Evolutionary conservation across 2,113 vertebrate species (phyloP).

Genomic region (Gracilinanus agilis): DNA sequence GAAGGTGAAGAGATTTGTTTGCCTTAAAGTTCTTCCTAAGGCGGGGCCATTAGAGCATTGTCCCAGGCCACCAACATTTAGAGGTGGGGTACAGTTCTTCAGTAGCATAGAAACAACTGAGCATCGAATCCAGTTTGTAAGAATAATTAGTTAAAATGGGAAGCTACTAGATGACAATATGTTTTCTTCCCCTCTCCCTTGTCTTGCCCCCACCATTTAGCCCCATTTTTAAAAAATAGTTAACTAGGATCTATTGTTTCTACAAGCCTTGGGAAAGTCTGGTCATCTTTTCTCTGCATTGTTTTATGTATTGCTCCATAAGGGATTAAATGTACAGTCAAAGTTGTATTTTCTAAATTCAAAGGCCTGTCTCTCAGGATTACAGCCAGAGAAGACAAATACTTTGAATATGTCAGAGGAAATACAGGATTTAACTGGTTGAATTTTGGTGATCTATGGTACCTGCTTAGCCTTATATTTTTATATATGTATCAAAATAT

Average conservation of each 20-base stretch:
- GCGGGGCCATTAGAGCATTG: not conserved
- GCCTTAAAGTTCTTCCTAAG: no score
- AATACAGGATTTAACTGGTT: conserved; percentile 40
- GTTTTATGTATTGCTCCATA: conserved; percentile 37
- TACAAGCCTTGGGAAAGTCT: conserved; percentile 23
- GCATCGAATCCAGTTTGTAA: not conserved
- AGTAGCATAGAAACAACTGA: not conserved
- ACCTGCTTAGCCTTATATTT: conserved; percentile 40
- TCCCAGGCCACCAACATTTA: not conserved
- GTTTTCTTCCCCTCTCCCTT: not conserved
- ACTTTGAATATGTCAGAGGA: conserved; percentile 60
- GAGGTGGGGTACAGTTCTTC: not conserved
- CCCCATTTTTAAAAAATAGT: not conserved
- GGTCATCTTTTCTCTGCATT: conserved; percentile 10
- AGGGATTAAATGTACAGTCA: conserved; percentile 62
- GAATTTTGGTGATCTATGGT: conserved; percentile 26
- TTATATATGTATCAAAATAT: no score
- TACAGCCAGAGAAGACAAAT: conserved; percentile 59
- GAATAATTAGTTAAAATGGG: no score
- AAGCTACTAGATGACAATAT: not conserved
- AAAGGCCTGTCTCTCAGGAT: conserved; percentile 60
- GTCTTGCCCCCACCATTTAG: not conserved
- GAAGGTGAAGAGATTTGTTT: no score
- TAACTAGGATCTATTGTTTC: not conserved
- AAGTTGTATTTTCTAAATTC: conserved; percentile 53